phyloP scores from a whole-genome alignment of 2,797 vertebrate genomes.

The Euthynnus affinis region DNA sequence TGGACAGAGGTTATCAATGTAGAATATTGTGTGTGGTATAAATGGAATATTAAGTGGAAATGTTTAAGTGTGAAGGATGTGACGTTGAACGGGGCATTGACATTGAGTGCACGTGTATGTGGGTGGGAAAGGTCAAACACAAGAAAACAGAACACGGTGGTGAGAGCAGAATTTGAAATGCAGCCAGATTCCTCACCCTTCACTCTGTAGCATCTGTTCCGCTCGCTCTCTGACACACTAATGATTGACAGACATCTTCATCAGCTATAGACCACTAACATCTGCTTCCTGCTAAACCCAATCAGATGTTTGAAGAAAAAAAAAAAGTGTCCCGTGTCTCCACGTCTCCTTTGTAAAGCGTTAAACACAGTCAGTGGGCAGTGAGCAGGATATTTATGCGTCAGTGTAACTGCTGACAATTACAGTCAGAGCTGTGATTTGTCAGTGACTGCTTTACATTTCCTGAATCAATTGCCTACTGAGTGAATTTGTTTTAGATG shows the following conservation, averaged over 20 bases:
- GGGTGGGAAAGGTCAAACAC: slow-evolving; percentile 12
- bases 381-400: neutral
- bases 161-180: slow-evolving; percentile 13
- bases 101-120: slow-evolving; percentile 7
- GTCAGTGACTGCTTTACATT: neutral
- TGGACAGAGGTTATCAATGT: neutral
- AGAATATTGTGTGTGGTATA: neutral
- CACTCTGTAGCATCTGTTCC: slow-evolving; percentile 33
- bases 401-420: neutral
- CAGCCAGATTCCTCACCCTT: slow-evolving; percentile 26
- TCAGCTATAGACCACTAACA: slow-evolving; percentile 19
- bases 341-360: neutral
- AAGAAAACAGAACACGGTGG: neutral
- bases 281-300: slow-evolving; percentile 31
- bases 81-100: neutral
- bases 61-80: neutral
- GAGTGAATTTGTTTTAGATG: too few relatives aligned
- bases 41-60: slow-evolving; percentile 14
- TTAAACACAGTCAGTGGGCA: neutral
- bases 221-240: slow-evolving; percentile 24
- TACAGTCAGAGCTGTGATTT: neutral
- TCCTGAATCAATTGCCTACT: too few relatives aligned
- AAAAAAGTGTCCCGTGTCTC: neutral
- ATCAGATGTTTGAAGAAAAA: neutral
- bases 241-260: slow-evolving; percentile 42